These are phyloP conservation scores for Deilephila elpenor DNA, from an alignment of 2,888 invertebrate species.

Conservation along the genomic window DNA sequence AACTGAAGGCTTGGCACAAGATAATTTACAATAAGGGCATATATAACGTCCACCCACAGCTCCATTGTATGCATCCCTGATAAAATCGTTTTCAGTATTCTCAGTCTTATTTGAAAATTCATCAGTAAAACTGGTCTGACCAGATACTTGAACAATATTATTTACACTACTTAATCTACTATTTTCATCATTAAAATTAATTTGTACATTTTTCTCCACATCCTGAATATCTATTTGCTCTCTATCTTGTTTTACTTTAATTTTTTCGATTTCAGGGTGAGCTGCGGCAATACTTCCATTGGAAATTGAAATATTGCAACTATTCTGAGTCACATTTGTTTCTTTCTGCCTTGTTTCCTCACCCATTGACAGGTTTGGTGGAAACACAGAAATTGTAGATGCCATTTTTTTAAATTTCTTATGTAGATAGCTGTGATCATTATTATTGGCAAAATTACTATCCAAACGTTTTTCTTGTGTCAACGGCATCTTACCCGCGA, in stretches of 20 bases:
- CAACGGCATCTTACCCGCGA: conserved; percentile 79
- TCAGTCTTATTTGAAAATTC: conserved; percentile 84
- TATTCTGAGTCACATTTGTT: conserved; percentile 61
- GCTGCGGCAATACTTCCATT: conserved; percentile 79
- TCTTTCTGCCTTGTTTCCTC: conserved; percentile 69
- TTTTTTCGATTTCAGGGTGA: conserved; percentile 79
- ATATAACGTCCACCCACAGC: conserved; percentile 88
- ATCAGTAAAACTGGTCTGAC: conserved; percentile 82
- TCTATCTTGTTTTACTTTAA: conserved; percentile 64
- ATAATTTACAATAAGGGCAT: conserved; percentile 94
- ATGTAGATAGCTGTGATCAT: conserved; percentile 92
- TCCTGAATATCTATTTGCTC: conserved; percentile 57
- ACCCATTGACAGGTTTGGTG: conserved; percentile 62
- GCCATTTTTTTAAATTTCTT: conserved; percentile 97
- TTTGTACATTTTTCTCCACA: conserved; percentile 82
- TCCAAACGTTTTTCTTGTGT: conserved; percentile 82
- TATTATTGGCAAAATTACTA: conserved; percentile 79
- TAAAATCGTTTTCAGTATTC: conserved; percentile 82
- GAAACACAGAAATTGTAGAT: conserved; percentile 80
- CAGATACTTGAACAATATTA: conserved; percentile 79
- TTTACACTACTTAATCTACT: conserved; percentile 80
- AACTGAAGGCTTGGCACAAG: conserved; percentile 96
- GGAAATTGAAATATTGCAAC: conserved; percentile 67
- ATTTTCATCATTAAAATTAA: conserved; percentile 78
- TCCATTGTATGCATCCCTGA: conserved; percentile 76